These are phyloP conservation scores for Amphipoea oculea DNA, from an alignment of 2,888 invertebrate species.

Conservation along the genomic window DNA sequence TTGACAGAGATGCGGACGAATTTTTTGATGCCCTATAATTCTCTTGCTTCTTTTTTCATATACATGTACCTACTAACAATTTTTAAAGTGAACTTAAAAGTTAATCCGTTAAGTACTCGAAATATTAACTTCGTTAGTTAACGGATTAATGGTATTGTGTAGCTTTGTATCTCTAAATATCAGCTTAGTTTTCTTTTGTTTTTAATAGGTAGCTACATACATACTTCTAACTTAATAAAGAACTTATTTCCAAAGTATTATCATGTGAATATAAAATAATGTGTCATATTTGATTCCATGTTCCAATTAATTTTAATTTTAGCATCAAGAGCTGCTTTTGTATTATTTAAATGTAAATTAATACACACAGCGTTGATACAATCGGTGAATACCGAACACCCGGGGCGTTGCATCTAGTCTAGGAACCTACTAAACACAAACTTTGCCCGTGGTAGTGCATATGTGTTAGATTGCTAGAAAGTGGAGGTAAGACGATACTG, in stretches of 20 bases:
- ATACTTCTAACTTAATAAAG: background rate
- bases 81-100: background rate
- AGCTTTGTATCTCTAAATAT: background rate
- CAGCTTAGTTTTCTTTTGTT: background rate
- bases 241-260: background rate
- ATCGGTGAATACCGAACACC: constrained; percentile 44
- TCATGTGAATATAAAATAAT: background rate
- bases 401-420: constrained; percentile 26
- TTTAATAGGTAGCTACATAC: background rate
- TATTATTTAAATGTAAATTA: constrained; percentile 36
- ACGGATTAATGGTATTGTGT: background rate
- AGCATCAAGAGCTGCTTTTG: background rate
- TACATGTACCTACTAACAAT: background rate
- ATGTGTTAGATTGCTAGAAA: constrained; percentile 61
- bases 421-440: constrained; percentile 47
- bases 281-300: background rate
- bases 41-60: no score
- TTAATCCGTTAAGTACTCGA: background rate
- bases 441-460: constrained; percentile 42
- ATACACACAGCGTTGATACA: constrained; percentile 35
- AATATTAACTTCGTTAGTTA: background rate
- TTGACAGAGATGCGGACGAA: no score
- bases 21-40: no score
- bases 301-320: background rate
- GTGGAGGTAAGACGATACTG: constrained; percentile 53